Evolutionary conservation across 2,888 invertebrate genomes (phyloP), one percentile per base, ranked within the genome.

Genomic region (Anorthoa munda): DNA sequence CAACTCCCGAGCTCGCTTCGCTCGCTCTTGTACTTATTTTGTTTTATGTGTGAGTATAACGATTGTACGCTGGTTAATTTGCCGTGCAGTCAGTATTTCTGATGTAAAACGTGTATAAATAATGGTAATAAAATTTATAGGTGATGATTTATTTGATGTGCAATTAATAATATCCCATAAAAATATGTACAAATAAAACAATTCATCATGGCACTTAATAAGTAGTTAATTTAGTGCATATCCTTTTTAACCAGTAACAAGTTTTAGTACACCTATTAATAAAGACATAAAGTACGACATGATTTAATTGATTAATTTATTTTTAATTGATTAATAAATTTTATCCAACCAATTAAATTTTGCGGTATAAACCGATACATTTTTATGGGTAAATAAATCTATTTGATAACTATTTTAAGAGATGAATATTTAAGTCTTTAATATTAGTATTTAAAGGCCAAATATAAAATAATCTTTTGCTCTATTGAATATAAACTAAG

Each of bases 401-500:
- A 15, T 55, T 71, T 55, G 23, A 60, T 53, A 53, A 26, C 66
- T 56, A 15, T 56, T 23, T 31, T 21, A 12, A 0, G 23, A 58
- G 17, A 58, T 23, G 31, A 21, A 39, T 39, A 45, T 39, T 67
- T 39, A 39, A 39, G 39, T 39, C 7, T 39, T 61, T 68, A 50
- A 15, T 21, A 58, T 74, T 73, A 45, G 17, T 55, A 55, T 48
- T 72, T 9, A 50, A 73, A 73, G 73, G 73, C 2, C 56, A 50
- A 21, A 50, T 0, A 0, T 2, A 21, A 64, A 0, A n/a, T 23
- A 3, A 58, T 26, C 45, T 65, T 53, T 61, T 50, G 45, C 55
- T n/a, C 5, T 23, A 13, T 31, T 59, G 59, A 61, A 61, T 75
- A 31, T 68, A n/a, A 75, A 75, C n/a, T 61, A 61, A 75, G 75